Base-by-base conservation (phyloP, 2,113 vertebrate species). In the Brachyhypopomus occidentalis region DNA sequence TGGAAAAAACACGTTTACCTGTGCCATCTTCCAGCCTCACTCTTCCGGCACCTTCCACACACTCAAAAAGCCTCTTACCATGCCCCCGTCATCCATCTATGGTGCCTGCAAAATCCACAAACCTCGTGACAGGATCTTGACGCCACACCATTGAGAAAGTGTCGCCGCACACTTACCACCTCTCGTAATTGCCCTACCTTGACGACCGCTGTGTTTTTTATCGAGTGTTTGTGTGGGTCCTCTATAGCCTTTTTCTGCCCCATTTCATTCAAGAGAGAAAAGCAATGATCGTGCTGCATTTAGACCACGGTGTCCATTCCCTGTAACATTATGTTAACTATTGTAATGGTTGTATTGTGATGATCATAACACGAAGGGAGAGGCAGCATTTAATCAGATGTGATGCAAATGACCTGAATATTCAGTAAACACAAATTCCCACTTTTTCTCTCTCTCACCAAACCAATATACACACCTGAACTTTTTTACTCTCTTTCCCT, bases 381-480 rank as follows among this genome's bases (percentile, higher is more conserved):
- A 72, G 11, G 48, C 12, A 59, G 83, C 41, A 64, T 84, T 88
- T 83, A 82, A 84, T 88, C 84, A 84, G 80, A 86, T 89, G 83
- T 83, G 75, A 79, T 60, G 72, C 16, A 6, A 75, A 48, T 0
- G 17, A 34, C 22, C n/a, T 22, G 36, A 19, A 60, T 20, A 75
- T 75, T 60, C 4, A 17, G 38, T 36, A 38, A 63, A 62, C 23
- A 48, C 14, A 19, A 5, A 27, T 59, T 81, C 48, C 63, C 71
- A 14, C 62, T 59, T 20, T 75, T 11, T 74, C 4, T 27, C n/a
- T 59, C 23, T 56, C 11, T 22, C 16, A 4, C 16, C 8, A n/a
- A 23, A 36, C 23, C 25, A 58, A n/a, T 4, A 34, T 45, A 71
- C 20, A 60, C 34, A 70, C 25, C 59, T 52, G 45, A 8, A 8